Conservation (phyloP, 2,113 vertebrate genomes). For the Centropus bengalensis region DNA sequence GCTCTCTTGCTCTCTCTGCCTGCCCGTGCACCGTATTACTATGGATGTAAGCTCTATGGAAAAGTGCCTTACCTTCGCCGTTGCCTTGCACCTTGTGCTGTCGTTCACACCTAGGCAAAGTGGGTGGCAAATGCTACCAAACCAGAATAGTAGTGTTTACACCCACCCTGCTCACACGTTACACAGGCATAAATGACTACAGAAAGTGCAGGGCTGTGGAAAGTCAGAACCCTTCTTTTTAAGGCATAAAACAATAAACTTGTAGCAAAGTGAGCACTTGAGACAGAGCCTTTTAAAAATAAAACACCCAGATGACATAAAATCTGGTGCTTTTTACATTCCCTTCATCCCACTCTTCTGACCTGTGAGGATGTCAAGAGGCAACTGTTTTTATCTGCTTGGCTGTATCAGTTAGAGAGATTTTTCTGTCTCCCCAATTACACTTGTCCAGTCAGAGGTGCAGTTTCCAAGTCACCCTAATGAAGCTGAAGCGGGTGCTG, state of each 20-base stretch:
- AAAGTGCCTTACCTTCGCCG: conserved; percentile 1
- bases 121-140: conserved; percentile 40
- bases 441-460: neutral
- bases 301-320: neutral
- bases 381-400: neutral
- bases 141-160: conserved; percentile 62
- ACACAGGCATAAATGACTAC: conserved; percentile 11
- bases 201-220: neutral
- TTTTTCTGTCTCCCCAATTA: neutral
- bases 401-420: neutral
- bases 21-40: conserved; percentile 7
- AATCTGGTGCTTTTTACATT: neutral
- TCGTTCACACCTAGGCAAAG: conserved; percentile 51
- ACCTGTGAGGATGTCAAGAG: neutral
- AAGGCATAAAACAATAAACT: conserved; percentile 27
- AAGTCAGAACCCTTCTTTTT: conserved; percentile 28
- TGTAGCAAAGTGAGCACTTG: conserved; percentile 18
- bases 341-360: neutral
- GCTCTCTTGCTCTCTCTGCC: neutral
- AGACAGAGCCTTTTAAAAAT: conserved; percentile 7
- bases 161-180: conserved; percentile 48
- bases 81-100: conserved; percentile 54
- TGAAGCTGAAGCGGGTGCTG: neutral
- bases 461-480: neutral
- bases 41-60: conserved; percentile 1